A percentile compares a stretch with the other conserved stretches of the same genome.
Conservation (phyloP, 2,113 vertebrate genomes). For the Bubo scandiacus region DNA sequence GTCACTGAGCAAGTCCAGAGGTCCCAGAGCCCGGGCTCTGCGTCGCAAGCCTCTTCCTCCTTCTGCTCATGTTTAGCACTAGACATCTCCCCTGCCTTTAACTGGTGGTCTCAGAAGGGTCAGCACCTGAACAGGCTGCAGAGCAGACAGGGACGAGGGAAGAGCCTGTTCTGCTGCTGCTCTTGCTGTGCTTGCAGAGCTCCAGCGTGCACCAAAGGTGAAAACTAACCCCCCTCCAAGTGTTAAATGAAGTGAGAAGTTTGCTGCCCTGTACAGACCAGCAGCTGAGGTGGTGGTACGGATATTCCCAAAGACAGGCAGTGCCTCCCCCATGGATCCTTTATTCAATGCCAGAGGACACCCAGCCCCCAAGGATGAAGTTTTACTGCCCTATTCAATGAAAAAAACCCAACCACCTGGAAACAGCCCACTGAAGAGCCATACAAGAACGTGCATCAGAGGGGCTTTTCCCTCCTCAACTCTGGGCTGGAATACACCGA, state of each 20-base stretch:
- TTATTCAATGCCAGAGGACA: background rate
- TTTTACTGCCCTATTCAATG: background rate
- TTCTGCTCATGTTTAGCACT: background rate
- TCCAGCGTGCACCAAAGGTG: accelerated
- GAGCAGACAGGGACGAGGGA: background rate
- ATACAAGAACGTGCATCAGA: accelerated
- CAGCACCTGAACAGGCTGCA: accelerated
- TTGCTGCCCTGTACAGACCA: background rate
- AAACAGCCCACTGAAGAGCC: background rate
- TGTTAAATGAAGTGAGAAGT: background rate
- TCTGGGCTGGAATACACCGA: background rate
- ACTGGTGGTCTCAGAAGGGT: background rate
- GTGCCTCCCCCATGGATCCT: background rate
- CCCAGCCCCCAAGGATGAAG: background rate
- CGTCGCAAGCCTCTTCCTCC: background rate
- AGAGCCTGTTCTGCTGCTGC: background rate
- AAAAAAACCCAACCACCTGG: too few relatives aligned
- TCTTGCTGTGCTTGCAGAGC: accelerated
- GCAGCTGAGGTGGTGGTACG: background rate
- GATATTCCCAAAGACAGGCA: background rate
- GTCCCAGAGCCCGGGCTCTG: background rate
- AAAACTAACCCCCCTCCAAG: background rate
- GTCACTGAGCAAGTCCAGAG: background rate
- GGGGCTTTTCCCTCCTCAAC: background rate
- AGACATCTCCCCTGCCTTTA: background rate